Evolutionary conservation across 1,140 invertebrate species (phyloP), one percentile per base, ranked within the genome.

Genomic region (Drosophila nigrodunni): DNA sequence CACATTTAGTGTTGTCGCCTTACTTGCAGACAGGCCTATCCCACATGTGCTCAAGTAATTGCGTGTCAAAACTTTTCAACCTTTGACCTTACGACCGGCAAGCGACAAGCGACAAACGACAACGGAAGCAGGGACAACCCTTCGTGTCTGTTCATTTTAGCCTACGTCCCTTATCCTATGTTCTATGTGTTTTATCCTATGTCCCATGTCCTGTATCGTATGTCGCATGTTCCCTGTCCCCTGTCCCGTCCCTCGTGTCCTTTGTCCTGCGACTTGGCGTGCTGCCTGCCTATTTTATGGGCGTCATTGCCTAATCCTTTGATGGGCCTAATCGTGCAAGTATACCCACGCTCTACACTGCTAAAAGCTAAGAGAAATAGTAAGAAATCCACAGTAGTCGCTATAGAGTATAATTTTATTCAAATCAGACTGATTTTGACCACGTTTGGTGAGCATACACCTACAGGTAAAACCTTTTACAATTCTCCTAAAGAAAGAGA

Each of bases 271-370:
- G 39, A 35, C 37, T 37, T 47, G 61, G 57, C 74, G 64, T 73
- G 62, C 77, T 67, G 74, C 62, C 62, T 73, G 52, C 69, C 57
- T 55, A 71, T 65, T 72, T 76, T 61, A 76, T 76, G 74, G 52
- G 67, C 73, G 67, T 76, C 67, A 71, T 68, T 76, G 75, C 77
- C 77, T 89, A 89, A 89, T 89, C 85, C 85, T 89, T 89, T 89
- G 85, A 89, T 89, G 85, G 85, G 72, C 78, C 85, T 89, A 88
- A 88, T 88, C 83, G 77, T 68, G 78, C 64, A 66, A 85, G 58
- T 55, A 37, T 30, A 46, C 61, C 54, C 60, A 46, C 62, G 11
- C 44, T 43, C 79, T 55, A 67, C 55, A 72, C 25, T 30, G 25
- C 6, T 5, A 4, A 30, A 30, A 30, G 25, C 18, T 21, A 21